Evolutionary conservation across 2,113 vertebrate species (phyloP), one percentile per base, ranked within the genome.

Genomic region (Miniopterus natalensis): DNA sequence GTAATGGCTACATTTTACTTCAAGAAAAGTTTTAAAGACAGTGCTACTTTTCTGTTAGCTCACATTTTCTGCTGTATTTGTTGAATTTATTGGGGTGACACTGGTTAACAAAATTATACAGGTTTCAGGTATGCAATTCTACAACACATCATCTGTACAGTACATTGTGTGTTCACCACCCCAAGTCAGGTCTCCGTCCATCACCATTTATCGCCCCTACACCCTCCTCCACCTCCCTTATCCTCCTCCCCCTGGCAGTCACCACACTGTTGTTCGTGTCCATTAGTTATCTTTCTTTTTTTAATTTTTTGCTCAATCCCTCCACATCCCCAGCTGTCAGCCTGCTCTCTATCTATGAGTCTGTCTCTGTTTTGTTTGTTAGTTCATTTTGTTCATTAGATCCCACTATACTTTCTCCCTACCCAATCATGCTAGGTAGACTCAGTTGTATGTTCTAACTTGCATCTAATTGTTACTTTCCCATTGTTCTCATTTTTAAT

Each of bases 21-120:
- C 23, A 85, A 18, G 51, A 73, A 90, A 84, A 74, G 21, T 86
- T 86, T 97, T 89, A 55, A 90, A 53, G 21, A 81, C 29, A 71
- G 8, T 81, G 36, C 36, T 47, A 29, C 65, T 78, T 79, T 88
- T 78, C 29, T 70, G 2, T 57, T 94, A 31, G 40, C 59, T 87
- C 13, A 45, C 8, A 57, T 83, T 57, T 88, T 88, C 55, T 53
- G 8, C 40, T 84, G 27, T 45, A 83, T 74, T 95, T 84, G 14
- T 49, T 57, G 66, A 42, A 53, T 53, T 53, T 53, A 53, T 53
- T 53, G 51, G 51, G 51, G 13, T 53, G 51, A 53, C 51, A 53
- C 51, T 53, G 51, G 51, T 53, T 53, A 53, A 53, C 51, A 53
- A 15, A 53, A 53, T 53, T 53, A 53, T 53, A 53, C 51, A 53